Base-by-base conservation (phyloP, 2,888 invertebrate species). In the Yponomeuta sedellus region DNA sequence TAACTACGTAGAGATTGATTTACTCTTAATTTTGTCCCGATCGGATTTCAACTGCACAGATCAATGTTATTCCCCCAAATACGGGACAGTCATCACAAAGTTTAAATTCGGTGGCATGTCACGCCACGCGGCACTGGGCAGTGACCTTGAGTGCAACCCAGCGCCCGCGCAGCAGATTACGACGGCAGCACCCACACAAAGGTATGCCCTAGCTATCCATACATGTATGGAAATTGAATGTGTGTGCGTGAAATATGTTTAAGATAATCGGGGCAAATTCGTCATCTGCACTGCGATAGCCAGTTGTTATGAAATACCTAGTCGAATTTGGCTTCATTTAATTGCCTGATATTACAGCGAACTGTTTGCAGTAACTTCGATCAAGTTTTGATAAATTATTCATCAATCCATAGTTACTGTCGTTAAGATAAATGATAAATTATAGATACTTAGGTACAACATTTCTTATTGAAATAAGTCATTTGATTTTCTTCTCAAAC, bases 91-190 rank as follows among this genome's bases (percentile, higher is more conserved):
- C 12, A 19, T 11, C 22, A 40, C 44, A n/a, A 12, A 22, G 52
- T 56, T 28, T 22, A 57, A 64, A 64, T 57, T 34, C 57, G 57
- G n/a, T 56, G 56, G 19, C 44, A 11, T n/a, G 81, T 77, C 78
- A 82, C 76, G 75, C 73, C 63, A 34, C 8, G 34, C 34, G 34
- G 34, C 34, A 34, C 80, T 88, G 88, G 88, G 77, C 88, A 88
- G 88, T 89, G 86, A 86, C 89, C 88, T 89, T 80, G 79, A 77
- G 72, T 72, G 74, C 74, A 44, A 71, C 74, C 76, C 64, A 63
- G 69, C 79, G 83, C 84, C 77, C 77, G 79, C 82, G 85, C 85
- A 85, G 78, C 82, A 84, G 81, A 82, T 83, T 81, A 81, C 77
- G 74, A 73, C 79, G 75, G 72, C 78, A 76, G 70, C 67, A 69